These are phyloP conservation scores for Hartigia nigra DNA, from an alignment of 2,888 invertebrate genomes.

Conservation along the genomic window DNA sequence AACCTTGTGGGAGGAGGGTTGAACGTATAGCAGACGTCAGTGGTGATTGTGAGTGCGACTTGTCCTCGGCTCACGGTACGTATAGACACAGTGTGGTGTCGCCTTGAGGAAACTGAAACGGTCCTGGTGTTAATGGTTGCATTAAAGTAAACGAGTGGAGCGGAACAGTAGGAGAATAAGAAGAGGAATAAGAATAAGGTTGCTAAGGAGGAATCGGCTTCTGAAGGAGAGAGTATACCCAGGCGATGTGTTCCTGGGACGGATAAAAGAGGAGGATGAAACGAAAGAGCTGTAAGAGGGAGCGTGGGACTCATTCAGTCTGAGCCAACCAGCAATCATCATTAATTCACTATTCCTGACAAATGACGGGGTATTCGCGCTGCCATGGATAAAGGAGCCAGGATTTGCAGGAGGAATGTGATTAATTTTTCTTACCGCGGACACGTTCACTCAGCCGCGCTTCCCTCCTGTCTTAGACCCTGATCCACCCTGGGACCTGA, in stretches of 20 bases:
- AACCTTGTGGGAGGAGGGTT: not conserved
- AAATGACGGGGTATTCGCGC: constrained; percentile 58
- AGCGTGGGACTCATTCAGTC: constrained; percentile 46
- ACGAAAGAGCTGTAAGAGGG: constrained; percentile 9
- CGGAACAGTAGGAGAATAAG: constrained; percentile 15
- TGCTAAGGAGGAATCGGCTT: not conserved
- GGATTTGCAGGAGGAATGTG: constrained; percentile 60
- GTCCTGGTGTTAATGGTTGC: constrained; percentile 49
- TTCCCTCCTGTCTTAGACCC: constrained; percentile 40
- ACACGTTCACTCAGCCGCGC: constrained; percentile 46
- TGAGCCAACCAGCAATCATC: constrained; percentile 57
- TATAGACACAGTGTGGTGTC: not conserved
- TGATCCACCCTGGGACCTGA: constrained; percentile 18
- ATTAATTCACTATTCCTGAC: constrained; percentile 62
- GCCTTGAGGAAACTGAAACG: not conserved
- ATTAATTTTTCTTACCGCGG: constrained; percentile 58
- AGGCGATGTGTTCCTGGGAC: constrained; percentile 9
- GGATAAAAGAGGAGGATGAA: constrained; percentile 33
- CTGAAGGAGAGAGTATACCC: constrained; percentile 10
- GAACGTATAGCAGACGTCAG: not conserved
- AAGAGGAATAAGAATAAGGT: constrained; percentile 8
- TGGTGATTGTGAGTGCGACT: constrained; percentile 9
- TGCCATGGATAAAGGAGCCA: constrained; percentile 56
- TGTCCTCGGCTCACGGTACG: not conserved
- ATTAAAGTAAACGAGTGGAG: constrained; percentile 57